Percentiles rank a stretch among this genome's conserved stretches.
Conservation (phyloP, 2,888 invertebrate genomes). For the Cheilosia soror region DNA sequence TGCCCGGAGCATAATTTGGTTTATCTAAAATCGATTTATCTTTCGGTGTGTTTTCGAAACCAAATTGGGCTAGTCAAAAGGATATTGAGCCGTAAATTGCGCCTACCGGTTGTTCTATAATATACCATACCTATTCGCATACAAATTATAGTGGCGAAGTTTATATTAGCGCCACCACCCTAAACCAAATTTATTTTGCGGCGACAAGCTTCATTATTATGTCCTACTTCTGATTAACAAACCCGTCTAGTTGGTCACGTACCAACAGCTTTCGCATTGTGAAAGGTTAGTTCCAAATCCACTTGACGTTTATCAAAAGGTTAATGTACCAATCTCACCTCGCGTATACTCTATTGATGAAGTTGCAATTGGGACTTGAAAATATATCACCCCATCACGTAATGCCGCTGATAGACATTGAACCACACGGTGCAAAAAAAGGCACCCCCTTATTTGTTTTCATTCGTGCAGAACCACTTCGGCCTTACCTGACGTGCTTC, state of each 20-base stretch:
- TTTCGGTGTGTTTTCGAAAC: not conserved
- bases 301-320: constrained; percentile 39
- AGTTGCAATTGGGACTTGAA: constrained; percentile 26
- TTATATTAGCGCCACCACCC: not conserved
- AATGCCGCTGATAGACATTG: constrained; percentile 25
- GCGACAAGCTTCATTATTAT: not conserved
- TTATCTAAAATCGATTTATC: too few relatives aligned
- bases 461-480: constrained; percentile 39
- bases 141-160: not conserved
- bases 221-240: not conserved
- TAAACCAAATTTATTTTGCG: not conserved
- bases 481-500: constrained; percentile 23
- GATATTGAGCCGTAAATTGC: not conserved
- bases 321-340: constrained; percentile 43
- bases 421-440: constrained; percentile 34
- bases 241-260: not conserved
- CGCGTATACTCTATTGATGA: constrained; percentile 1
- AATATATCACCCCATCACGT: constrained; percentile 53
- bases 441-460: constrained; percentile 16
- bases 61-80: not conserved
- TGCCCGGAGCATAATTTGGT: too few relatives aligned
- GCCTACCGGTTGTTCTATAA: constrained; percentile 13
- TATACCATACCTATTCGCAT: not conserved
- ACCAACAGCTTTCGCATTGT: constrained; percentile 53
- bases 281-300: constrained; percentile 58